Base-by-base conservation (phyloP, 1,140 invertebrate genomes). In the Trinorchestia longiramus region DNA sequence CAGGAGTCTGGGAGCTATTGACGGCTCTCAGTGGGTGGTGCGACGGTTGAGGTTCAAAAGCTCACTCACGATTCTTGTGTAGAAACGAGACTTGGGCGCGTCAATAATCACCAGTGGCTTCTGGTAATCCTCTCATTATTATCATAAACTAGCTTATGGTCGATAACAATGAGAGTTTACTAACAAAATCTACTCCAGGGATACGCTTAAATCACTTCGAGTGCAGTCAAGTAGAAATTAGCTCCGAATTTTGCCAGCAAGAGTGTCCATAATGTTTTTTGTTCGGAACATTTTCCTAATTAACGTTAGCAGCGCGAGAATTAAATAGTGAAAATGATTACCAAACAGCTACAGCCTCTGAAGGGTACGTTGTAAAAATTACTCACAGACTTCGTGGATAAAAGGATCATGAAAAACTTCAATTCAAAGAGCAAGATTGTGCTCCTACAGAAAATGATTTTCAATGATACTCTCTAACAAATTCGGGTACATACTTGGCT, bases 131-230 rank as follows among this genome's bases (percentile, higher is more conserved):
- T 42, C n/a, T 90, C 43, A 90, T 90, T 90, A 90, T 41, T 43
- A 43, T 28, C 41, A 90, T 90, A 90, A 90, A 90, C 88, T 90
- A 19, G 88, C 41, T 90, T 90, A 43, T 42, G 88, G 41, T 41
- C 88, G 43, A 90, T 90, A 90, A 90, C 88, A 90, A 42, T 90
- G 88, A 90, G 43, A 90, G 41, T 90, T 90, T 90, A 90, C 41
- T 42, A 43, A 41, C n/a, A 41, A 90, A 90, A 42, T 90, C 88
- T 42, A 43, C 36, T 43, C 15, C 41, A 90, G 88, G 88, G n/a
- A 41, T 77, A 23, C 62, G 28, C 62, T 77, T 77, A 77, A 77
- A 77, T 77, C 62, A 77, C 8, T 77, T 77, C 62, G 28, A 77
- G 62, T 77, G 62, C 62, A 77, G 62, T 77, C 62, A 77, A 77